Base-by-base conservation (phyloP, 2,113 vertebrate species). In the Corythoichthys intestinalis region DNA sequence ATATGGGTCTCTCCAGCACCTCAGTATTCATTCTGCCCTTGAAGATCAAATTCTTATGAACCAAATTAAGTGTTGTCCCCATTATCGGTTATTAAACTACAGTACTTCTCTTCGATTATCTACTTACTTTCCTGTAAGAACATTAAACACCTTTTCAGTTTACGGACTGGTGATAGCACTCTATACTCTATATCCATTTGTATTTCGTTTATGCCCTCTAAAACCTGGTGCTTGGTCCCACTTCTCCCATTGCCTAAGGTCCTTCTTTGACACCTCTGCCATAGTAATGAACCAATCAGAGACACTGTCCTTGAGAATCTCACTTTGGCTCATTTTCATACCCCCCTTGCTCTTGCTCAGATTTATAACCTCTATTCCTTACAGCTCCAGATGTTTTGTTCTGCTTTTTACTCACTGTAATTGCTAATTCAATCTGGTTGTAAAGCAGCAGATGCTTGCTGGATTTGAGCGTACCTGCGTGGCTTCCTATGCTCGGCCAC, bases 361-460 rank as follows among this genome's bases (percentile, higher is more conserved):
- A 87, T 91, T 90, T 89, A 90, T 90, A 88, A 87, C 87, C 82
- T 86, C 85, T 79, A 80, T 85, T 82, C 83, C 87, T 91, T 86
- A 90, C 84, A 82, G 88, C 89, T 91, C 90, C 90, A 91, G 90
- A 91, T 91, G 89, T 91, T 90, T 90, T 86, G 83, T 86, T 86
- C 86, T 86, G 83, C 62, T 85, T 90, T 91, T 91, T 89, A 89
- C 88, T 89, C 86, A 83, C 85, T 88, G 82, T 90, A 91, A 91
- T 91, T 91, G 88, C 85, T 91, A 91, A 91, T 91, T 87, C 88
- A 90, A 88, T 89, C 78, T 88, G 85, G 87, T 85, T 87, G 86
- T 91, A 91, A 91, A 91, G 87, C 72, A 87, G 82, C 90, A 91
- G 89, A 91, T 91, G 88, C 86, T 90, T 77, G 71, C 44, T 80